phyloP scores from a whole-genome alignment of 2,888 invertebrate species.

The Ariolimax columbianus region DNA sequence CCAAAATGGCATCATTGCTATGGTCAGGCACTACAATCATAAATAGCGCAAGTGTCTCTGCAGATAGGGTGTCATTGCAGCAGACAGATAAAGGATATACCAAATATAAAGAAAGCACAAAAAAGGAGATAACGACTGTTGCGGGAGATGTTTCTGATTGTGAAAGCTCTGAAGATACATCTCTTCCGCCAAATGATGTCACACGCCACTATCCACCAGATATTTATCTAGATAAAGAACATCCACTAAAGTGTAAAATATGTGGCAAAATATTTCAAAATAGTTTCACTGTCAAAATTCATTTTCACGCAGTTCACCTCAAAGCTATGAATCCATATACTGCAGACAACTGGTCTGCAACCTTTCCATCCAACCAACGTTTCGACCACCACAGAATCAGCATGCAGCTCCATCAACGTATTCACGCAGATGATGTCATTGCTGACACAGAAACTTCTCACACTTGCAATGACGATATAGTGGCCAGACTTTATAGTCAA shows the following conservation, averaged over 20 bases:
- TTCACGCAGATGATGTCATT: conserved; percentile 81
- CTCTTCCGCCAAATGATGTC: conserved; percentile 52
- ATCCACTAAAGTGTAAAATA: conserved; percentile 92
- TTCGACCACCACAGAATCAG: conserved; percentile 95
- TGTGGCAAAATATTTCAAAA: conserved; percentile 96
- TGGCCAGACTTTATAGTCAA: conserved; percentile 55
- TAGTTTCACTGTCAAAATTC: conserved; percentile 93
- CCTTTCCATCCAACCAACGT: conserved; percentile 89
- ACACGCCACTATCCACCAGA: conserved; percentile 80
- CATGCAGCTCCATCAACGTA: conserved; percentile 91
- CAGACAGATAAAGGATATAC: conserved; percentile 3
- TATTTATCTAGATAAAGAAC: conserved; percentile 93
- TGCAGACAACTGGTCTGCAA: conserved; percentile 95
- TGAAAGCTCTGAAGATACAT: conserved; percentile 44
- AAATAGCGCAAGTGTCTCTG: not conserved
- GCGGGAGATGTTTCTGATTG: conserved; percentile 42
- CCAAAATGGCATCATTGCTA: conserved; percentile 60
- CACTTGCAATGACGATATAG: conserved; percentile 53
- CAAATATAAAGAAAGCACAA: conserved; percentile 49
- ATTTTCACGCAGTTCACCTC: conserved; percentile 96
- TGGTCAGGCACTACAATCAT: not conserved
- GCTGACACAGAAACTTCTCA: conserved; percentile 51
- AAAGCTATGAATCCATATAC: conserved; percentile 97
- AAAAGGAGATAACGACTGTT: conserved; percentile 43
- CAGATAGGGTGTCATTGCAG: conserved; percentile 23